Base-by-base conservation (phyloP, 53 echinoderm and acorn worm genomes). In the Actinopyga echinites region DNA sequence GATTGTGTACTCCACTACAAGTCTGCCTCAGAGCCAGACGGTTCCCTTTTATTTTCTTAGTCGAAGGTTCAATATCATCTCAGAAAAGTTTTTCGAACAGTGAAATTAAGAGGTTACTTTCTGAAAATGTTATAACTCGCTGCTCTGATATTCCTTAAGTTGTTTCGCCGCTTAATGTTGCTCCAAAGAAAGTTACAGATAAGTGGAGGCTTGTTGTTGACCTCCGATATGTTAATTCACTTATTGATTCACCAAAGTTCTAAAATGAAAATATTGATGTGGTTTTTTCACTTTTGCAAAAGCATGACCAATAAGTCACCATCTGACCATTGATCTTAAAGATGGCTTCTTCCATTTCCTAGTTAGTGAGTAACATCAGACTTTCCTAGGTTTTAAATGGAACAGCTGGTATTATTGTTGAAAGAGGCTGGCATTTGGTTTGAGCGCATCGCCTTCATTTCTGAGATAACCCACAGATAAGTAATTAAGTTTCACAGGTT, bases 301-400 rank as follows among this genome's bases (percentile, higher is more conserved):
- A 25, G 5, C n/a, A 7, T 4, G 59, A 59, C 59, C 26, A 59
- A 6, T 59, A 6, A n/a, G 26, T 59, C 5, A 59, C 59, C 5
- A 10, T 59, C 4, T 59, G 4, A 59, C 59, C 5, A 10, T 59
- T 25, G 59, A 59, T 25, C 59, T 59, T 10, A 59, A 59, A 59
- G 6, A 59, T 25, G 59, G 59, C 22, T 59, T 59, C 26, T 59
- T 59, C 26, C 59, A 59, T 25, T 5, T 59, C 6, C 59, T 10
- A 6, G 59, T 59, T 25, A 59, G 59, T 23, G 59, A 59, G 59
- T n/a, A 7, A 12, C 59, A 59, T 12, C 59, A 59, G 26, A 59
- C 59, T 59, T 59, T 59, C 26, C 59, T 59, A 23, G 59, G 59
- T 59, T 59, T 59, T 59, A 23, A 25, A n/a, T 59, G 59, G 59